Evolutionary conservation across 1,140 invertebrate genomes (phyloP), one percentile per base, ranked within the genome.

Genomic region (Lepidotrigona ventralis): DNA sequence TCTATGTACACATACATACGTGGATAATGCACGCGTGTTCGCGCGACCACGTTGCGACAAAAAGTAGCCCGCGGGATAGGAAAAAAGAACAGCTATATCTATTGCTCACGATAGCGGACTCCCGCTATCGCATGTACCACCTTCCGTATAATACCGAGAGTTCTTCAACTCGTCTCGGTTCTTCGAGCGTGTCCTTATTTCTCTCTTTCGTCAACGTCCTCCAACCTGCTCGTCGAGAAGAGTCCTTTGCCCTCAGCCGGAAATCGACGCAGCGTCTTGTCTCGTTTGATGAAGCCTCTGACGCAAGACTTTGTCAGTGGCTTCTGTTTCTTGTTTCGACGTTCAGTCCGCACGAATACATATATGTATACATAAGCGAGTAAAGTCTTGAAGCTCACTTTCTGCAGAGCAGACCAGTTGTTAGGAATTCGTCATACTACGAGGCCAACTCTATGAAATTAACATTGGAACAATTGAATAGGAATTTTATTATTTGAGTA

Each of bases 71-170:
- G 76, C 76, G 79, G 82, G 82, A 80, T 78, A 63, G 64, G 76
- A 83, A 83, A 85, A 82, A 86, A 87, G 85, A 76, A 60, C 77
- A 85, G 79, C 85, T 89, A 90, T 89, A 90, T 90, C 89, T 90
- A 90, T 90, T 87, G 87, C 82, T 51, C 85, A 73, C 82, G 89
- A 90, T 89, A 90, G 88, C 74, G 79, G 77, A 58, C 87, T 81
- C 76, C 79, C 77, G 70, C 76, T 75, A 66, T 33, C 39, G 39
- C 39, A 8, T 46, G 77, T 90, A 88, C 86, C 85, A 89, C 84
- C 86, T 90, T 90, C 85, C 89, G 89, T 88, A 79, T 89, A 86
- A 84, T 87, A 85, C 81, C 81, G 39, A 46, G 39, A 46, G 75
- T 58, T 33, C 33, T 33, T 33, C 84, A 64, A 56, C 73, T 73